A percentile compares a stretch with the other conserved stretches of the same genome.
phyloP scores from a whole-genome alignment of 2,113 vertebrate species.

The Pyrgilauda ruficollis region DNA sequence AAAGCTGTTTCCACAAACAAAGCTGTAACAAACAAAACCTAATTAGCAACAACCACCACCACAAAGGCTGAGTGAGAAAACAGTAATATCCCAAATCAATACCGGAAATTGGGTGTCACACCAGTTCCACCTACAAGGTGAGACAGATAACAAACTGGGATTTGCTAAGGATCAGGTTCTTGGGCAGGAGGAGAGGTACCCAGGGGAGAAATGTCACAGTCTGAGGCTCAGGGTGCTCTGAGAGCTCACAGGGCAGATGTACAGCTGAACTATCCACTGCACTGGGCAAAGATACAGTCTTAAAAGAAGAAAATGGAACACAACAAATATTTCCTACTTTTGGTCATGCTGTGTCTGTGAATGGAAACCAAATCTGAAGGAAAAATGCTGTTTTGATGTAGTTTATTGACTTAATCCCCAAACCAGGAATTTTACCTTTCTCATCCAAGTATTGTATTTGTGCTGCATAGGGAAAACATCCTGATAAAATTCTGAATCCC shows the following conservation, averaged over 20 bases:
- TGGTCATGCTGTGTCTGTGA: neutral
- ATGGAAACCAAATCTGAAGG: neutral
- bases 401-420: neutral
- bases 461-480: neutral
- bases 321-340: neutral
- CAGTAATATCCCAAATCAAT: neutral
- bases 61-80: neutral
- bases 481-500: too few relatives aligned
- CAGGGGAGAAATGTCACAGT: neutral
- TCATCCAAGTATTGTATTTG: neutral
- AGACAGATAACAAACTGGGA: neutral
- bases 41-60: neutral
- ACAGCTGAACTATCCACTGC: neutral
- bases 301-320: neutral
- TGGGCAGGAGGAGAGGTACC: neutral
- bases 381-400: neutral
- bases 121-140: neutral
- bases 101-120: neutral
- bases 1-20: constrained; percentile 32
- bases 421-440: neutral
- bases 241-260: neutral
- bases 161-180: rapidly evolving
- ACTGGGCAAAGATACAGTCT: neutral
- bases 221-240: neutral
- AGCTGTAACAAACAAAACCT: constrained; percentile 16